Percentiles rank a stretch among this genome's conserved stretches.
These are phyloP conservation scores for Orestias chungarensis DNA, from an alignment of 2,797 vertebrate genomes.

Conservation along the genomic window DNA sequence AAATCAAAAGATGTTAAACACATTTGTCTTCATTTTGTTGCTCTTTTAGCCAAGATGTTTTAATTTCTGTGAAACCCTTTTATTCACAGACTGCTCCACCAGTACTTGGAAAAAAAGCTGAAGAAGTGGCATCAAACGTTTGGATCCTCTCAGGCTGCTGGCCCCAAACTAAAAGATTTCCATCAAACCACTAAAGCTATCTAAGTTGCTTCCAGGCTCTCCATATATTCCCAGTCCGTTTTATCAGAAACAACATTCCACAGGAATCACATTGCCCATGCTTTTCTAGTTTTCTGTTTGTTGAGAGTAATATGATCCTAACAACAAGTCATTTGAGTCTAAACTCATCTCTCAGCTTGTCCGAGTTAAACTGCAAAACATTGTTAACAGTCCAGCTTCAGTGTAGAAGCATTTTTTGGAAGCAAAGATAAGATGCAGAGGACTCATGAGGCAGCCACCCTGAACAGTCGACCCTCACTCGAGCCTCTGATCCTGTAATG, in stretches of 20 bases:
- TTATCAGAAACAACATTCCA: conserved; percentile 3
- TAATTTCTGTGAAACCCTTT: not conserved
- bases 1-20: not conserved
- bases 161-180: not conserved
- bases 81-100: not conserved
- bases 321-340: not conserved
- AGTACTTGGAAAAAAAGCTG: not conserved
- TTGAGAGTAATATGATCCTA: not conserved
- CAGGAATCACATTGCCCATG: not conserved
- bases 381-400: not conserved
- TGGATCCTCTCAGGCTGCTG: not conserved
- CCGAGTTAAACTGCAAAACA: not conserved
- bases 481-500: conserved; percentile 68
- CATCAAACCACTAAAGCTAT: not conserved
- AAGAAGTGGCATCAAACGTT: not conserved
- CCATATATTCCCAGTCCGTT: conserved; percentile 8
- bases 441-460: conserved; percentile 26
- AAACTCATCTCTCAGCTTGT: not conserved
- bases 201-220: not conserved
- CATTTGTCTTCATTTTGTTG: not conserved
- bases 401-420: conserved; percentile 14
- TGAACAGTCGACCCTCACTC: conserved; percentile 32
- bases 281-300: not conserved
- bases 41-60: not conserved
- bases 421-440: conserved; percentile 19